Percentiles rank a stretch among this genome's conserved stretches.
Evolutionary conservation across 2,113 vertebrate species (phyloP).

Genomic region (Rhadina sibilatrix): DNA sequence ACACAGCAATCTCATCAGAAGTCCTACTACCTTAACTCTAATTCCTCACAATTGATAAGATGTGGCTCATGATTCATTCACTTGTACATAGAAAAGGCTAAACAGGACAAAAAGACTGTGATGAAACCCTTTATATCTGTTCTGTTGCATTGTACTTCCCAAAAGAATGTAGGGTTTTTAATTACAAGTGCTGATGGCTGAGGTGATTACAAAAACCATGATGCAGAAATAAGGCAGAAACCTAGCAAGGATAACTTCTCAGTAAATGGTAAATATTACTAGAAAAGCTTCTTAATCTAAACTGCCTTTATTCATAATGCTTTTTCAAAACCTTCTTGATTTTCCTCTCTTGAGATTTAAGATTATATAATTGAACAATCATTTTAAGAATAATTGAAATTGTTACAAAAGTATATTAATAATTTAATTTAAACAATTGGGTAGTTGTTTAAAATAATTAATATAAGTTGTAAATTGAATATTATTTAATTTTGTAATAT

Average conservation of each 20-base stretch:
- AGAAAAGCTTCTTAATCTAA: neutral
- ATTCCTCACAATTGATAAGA: neutral
- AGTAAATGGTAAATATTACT: neutral
- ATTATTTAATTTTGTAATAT: neutral
- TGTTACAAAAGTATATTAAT: neutral
- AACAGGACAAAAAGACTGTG: neutral
- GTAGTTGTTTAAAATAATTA: neutral
- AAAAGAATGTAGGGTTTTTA: neutral
- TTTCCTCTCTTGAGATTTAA: neutral
- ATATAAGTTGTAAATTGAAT: neutral
- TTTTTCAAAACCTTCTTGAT: neutral
- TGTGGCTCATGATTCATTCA: neutral
- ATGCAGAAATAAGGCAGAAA: neutral
- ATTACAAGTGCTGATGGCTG: neutral
- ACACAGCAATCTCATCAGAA: neutral
- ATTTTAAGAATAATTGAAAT: neutral
- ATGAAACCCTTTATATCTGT: neutral
- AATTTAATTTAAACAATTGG: neutral
- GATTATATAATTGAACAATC: neutral
- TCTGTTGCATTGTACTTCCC: neutral
- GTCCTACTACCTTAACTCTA: neutral
- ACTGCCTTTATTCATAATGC: neutral
- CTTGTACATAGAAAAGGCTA: neutral
- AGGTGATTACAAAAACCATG: neutral
- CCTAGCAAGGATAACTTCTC: neutral